Evolutionary conservation across 2,888 invertebrate genomes (phyloP), one percentile per base, ranked within the genome.

Genomic region (Agriopis leucophaearia): DNA sequence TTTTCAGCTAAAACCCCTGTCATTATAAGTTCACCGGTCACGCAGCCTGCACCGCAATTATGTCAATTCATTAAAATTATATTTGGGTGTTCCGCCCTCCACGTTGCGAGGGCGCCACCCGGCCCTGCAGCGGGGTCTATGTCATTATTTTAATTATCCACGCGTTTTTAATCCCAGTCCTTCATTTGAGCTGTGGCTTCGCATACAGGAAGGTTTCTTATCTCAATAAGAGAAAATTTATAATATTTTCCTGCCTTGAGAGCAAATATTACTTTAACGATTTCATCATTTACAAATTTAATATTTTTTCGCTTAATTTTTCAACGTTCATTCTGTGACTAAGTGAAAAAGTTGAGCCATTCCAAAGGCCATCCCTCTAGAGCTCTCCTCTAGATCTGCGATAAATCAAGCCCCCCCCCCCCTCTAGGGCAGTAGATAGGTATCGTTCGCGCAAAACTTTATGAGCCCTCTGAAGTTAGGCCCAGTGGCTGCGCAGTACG

Each of bases 41-140:
- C 36, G 16, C 51, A 15, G 35, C 42, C 27, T 42, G 36, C 55
- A 35, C 71, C 61, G 57, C 68, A 71, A 73, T 74, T 73, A 71
- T 52, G 64, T 54, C 61, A 70, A 71, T 71, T 72, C 60, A 74
- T 74, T 72, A 66, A 71, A 71, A 65, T 62, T 58, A 72, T 51
- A 68, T 67, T 66, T 54, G 7, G 42, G 47, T 35, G 40, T 45
- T 40, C 38, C 52, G 50, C 58, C 65, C 61, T 52, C 62, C 58
- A 38, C 45, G 35, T 44, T 12, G 18, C 47, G 58, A 58, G 64
- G 64, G 66, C 57, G 16, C 7, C 45, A 27, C 61, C 61, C 58
- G 12, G 38, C 36, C n/a, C 44, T 44, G 61, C 45, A 12, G 44
- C 45, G 54, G 35, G 10, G 58, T 55, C 50, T 16, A 60, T 56